These are phyloP conservation scores for Acanthoscelides obtectus DNA, from an alignment of 2,888 invertebrate genomes.

Conservation along the genomic window DNA sequence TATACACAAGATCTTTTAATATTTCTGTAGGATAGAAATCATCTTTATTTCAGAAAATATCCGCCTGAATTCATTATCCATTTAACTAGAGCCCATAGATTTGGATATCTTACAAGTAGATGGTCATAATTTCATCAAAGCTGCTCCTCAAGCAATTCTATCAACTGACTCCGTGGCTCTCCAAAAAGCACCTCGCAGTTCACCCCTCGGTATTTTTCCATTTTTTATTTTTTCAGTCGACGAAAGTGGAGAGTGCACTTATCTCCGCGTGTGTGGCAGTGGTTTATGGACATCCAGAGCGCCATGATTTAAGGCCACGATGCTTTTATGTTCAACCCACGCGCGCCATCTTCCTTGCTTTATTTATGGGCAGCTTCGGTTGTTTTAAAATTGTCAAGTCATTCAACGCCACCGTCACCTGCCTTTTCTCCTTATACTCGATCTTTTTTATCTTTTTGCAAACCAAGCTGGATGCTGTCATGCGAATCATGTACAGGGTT, in stretches of 20 bases:
- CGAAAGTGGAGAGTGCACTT: neutral
- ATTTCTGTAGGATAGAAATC: no score
- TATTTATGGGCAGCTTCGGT: constrained; percentile 45
- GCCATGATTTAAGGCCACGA: constrained; percentile 47
- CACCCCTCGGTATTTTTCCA: neutral
- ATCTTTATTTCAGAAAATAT: no score
- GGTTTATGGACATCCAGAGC: constrained; percentile 44
- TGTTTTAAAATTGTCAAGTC: constrained; percentile 44
- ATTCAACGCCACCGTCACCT: constrained; percentile 21
- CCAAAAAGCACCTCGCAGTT: neutral
- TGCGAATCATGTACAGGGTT: no score
- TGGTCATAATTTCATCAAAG: neutral
- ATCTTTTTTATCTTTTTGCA: neutral
- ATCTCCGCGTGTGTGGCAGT: constrained; percentile 42
- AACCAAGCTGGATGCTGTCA: neutral
- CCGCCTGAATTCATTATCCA: no score
- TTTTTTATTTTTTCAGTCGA: neutral
- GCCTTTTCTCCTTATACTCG: neutral
- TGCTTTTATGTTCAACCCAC: constrained; percentile 47
- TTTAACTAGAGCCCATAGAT: no score
- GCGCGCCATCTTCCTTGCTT: constrained; percentile 44
- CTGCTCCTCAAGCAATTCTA: neutral
- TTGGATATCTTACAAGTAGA: no score
- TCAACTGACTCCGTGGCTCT: neutral
- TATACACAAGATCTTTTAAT: no score